These are phyloP conservation scores for Sebastes nivosus DNA, from an alignment of 2,797 vertebrate species.

Conservation along the genomic window DNA sequence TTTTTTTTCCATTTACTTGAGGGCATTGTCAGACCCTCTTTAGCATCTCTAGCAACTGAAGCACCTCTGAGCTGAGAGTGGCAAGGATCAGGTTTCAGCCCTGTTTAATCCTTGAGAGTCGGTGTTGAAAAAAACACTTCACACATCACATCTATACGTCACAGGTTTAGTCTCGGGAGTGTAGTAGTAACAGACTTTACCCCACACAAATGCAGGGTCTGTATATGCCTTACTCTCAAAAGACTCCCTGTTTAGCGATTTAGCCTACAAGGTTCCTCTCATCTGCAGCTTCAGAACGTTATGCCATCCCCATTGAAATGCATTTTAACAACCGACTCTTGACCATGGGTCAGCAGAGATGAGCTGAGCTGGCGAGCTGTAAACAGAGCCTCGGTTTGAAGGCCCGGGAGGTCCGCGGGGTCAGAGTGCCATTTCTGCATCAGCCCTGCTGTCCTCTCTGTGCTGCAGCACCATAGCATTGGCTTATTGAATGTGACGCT, in stretches of 20 bases:
- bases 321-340: conserved; percentile 38
- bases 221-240: conserved; percentile 39
- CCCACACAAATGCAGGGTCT: conserved; percentile 57
- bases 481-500: conserved; percentile 78
- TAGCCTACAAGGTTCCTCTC: conserved; percentile 27
- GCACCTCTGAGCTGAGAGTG: conserved; percentile 8
- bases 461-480: conserved; percentile 59
- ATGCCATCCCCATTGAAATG: conserved; percentile 39
- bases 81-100: conserved; percentile 16
- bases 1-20: conserved; percentile 36
- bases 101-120: conserved; percentile 39
- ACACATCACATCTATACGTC: conserved; percentile 26
- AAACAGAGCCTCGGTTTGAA: conserved; percentile 57
- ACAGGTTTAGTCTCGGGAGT: conserved; percentile 50
- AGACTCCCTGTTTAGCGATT: conserved; percentile 49
- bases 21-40: conserved; percentile 31
- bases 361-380: conserved; percentile 55
- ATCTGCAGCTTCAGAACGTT: conserved; percentile 31
- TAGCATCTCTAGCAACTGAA: conserved; percentile 21
- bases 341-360: conserved; percentile 59
- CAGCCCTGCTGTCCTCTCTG: conserved; percentile 63
- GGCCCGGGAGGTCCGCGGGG: conserved; percentile 57
- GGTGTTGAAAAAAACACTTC: conserved; percentile 39
- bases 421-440: conserved; percentile 62
- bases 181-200: conserved; percentile 45